These are phyloP conservation scores for Standfussiana lucernea DNA, from an alignment of 2,888 invertebrate genomes.

Conservation along the genomic window DNA sequence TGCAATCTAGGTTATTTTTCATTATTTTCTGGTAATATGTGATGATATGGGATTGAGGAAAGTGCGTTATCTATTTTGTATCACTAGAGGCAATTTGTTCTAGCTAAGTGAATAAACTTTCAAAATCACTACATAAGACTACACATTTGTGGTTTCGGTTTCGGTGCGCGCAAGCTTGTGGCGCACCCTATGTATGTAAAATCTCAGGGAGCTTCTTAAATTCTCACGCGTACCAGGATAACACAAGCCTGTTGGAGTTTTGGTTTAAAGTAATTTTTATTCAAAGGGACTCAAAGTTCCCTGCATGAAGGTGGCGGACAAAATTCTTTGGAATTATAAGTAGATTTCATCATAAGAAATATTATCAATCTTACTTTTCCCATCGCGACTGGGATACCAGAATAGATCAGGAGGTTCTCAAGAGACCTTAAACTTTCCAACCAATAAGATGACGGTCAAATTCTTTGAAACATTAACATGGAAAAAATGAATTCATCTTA, in stretches of 20 bases:
- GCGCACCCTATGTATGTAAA: not conserved
- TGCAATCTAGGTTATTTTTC: not conserved
- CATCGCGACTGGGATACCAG: constrained; percentile 25
- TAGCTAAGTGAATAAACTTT: not conserved
- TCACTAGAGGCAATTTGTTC: not conserved
- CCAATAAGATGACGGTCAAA: not conserved
- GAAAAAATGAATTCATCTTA: not conserved
- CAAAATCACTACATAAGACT: not conserved
- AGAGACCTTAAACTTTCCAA: not conserved
- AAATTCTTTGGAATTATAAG: not conserved
- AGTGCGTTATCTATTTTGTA: not conserved
- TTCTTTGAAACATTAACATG: not conserved
- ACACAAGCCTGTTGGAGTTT: constrained; percentile 5
- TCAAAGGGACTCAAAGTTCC: not conserved
- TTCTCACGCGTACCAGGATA: constrained; percentile 44
- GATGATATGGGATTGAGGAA: not conserved
- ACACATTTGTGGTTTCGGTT: not conserved
- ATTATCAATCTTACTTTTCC: constrained; percentile 30
- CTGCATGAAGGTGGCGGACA: not conserved
- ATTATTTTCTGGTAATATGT: not conserved
- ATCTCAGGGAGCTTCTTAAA: constrained; percentile 22
- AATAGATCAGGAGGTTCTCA: constrained; percentile 8
- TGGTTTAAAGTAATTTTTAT: not conserved
- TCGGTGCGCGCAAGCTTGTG: not conserved
- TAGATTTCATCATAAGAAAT: constrained; percentile 5